phyloP scores from a whole-genome alignment of 2,797 vertebrate species.

The Pteronotus mesoamericanus region DNA sequence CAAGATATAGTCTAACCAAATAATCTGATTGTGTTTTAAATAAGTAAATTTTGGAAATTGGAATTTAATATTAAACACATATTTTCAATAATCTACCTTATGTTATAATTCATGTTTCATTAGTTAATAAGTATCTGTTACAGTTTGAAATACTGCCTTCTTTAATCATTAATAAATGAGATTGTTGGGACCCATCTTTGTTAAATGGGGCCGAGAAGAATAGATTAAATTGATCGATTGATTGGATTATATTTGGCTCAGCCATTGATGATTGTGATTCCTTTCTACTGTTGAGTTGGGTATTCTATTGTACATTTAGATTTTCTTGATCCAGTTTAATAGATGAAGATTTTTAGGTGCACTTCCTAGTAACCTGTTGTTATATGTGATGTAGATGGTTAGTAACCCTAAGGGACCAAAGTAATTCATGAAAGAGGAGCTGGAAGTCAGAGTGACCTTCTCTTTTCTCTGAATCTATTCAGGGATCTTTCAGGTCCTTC shows the following conservation, averaged over 20 bases:
- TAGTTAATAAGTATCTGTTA: background rate
- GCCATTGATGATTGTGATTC: background rate
- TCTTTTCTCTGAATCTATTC: background rate
- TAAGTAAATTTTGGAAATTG: constrained; percentile 76
- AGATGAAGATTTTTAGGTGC: background rate
- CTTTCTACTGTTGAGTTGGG: background rate
- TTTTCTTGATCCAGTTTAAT: background rate
- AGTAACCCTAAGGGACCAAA: background rate
- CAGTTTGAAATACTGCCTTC: background rate
- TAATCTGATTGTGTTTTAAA: constrained; percentile 71
- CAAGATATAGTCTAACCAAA: constrained; percentile 73
- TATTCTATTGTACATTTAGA: background rate
- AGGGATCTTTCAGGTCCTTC: background rate
- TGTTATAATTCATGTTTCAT: constrained; percentile 40
- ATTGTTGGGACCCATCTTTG: background rate
- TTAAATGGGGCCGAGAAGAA: constrained; percentile 16
- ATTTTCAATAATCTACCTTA: constrained; percentile 40
- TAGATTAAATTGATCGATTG: constrained; percentile 6
- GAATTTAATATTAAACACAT: constrained; percentile 55
- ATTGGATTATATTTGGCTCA: background rate
- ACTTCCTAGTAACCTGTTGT: background rate
- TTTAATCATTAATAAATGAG: background rate
- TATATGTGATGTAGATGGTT: background rate
- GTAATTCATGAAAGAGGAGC: background rate
- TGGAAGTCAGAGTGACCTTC: background rate